phyloP scores from a whole-genome alignment of 2,797 vertebrate species.

The Oryzias dopingdopingensis region DNA sequence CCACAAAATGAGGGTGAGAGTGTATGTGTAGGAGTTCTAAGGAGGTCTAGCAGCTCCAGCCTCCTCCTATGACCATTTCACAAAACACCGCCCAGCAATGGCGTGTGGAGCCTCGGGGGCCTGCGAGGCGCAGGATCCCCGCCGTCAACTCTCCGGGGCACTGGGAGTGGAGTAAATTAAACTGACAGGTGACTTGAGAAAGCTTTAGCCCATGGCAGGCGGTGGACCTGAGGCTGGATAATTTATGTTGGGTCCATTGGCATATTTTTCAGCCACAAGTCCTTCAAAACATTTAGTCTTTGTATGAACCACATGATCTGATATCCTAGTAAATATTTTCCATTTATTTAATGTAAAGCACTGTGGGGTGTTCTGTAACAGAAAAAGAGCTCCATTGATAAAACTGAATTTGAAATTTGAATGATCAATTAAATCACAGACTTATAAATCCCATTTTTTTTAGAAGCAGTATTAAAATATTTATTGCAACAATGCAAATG shows the following conservation, averaged over 20 bases:
- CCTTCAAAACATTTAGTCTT: no score
- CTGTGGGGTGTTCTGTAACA: no score
- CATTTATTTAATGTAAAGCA: no score
- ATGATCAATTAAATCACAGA: no score
- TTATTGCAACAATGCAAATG: no score
- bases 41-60: conserved; percentile 49
- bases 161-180: conserved; percentile 64
- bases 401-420: no score
- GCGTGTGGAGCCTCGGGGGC: conserved; percentile 31
- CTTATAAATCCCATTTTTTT: no score
- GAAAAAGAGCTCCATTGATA: no score
- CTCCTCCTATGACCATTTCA: conserved; percentile 1
- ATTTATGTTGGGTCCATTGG: conserved; percentile 33
- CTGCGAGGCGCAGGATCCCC: conserved; percentile 41
- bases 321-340: no score
- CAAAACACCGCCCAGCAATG: conserved; percentile 10
- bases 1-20: conserved; percentile 43
- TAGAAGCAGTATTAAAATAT: no score
- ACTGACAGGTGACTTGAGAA: conserved; percentile 74
- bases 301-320: no score
- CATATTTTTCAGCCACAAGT: conserved; percentile 31
- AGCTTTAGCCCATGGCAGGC: conserved; percentile 61
- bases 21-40: conserved; percentile 49
- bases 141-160: conserved; percentile 35
- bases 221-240: conserved; percentile 33